Conservation (phyloP, 2,888 invertebrate species). For the Fragum fragum region DNA sequence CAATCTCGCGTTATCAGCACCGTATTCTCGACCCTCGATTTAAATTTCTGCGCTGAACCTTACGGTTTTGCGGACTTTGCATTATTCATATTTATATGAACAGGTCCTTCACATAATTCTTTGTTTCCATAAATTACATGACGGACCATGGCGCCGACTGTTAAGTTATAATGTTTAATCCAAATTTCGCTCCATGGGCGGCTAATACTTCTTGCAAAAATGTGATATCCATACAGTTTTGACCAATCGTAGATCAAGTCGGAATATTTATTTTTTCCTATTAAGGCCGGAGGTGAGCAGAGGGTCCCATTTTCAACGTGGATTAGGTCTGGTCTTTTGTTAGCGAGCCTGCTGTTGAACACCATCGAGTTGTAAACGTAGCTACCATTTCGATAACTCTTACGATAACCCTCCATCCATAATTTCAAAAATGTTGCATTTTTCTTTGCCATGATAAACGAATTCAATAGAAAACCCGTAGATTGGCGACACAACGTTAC, state of each 20-base stretch:
- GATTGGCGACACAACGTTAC: conserved; percentile 25
- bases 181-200: neutral
- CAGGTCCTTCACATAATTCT: conserved; percentile 22
- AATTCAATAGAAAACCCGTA: conserved; percentile 3
- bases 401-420: conserved; percentile 39
- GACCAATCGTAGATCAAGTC: neutral
- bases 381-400: conserved; percentile 4
- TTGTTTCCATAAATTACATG: conserved; percentile 40
- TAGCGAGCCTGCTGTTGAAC: conserved; percentile 14
- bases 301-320: conserved; percentile 3
- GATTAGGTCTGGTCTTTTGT: neutral
- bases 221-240: neutral
- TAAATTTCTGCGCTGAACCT: too few relatives aligned
- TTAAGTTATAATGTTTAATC: conserved; percentile 28
- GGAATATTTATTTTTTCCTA: neutral
- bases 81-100: too few relatives aligned
- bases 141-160: conserved; percentile 32
- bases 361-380: conserved; percentile 40
- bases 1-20: too few relatives aligned
- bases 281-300: neutral
- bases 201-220: neutral
- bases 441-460: conserved; percentile 37
- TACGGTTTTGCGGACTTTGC: too few relatives aligned
- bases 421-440: conserved; percentile 37
- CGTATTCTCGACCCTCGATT: too few relatives aligned